These are phyloP conservation scores for Anguilla obscura DNA, from an alignment of 2,797 vertebrate species.

Conservation along the genomic window DNA sequence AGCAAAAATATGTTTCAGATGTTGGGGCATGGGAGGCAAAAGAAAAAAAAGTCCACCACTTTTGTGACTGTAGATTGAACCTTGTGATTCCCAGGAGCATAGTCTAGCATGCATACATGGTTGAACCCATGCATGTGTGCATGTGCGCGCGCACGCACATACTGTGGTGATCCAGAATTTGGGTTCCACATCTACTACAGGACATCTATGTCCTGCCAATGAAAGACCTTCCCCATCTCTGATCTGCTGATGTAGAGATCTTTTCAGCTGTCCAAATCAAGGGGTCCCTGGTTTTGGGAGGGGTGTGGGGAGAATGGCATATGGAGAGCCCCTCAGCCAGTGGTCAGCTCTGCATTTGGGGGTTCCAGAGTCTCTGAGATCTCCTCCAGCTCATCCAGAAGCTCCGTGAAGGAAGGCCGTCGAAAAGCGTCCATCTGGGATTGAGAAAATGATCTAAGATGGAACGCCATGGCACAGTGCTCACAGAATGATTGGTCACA, in stretches of 20 bases:
- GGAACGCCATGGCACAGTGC: background rate
- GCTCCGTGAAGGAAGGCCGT: conserved; percentile 79
- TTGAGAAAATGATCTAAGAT: background rate
- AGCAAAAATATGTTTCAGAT: background rate
- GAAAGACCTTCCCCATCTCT: conserved; percentile 25
- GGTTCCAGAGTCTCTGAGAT: conserved; percentile 72
- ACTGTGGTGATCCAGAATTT: background rate
- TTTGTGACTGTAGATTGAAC: background rate
- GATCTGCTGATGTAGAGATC: background rate
- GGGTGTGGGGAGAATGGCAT: background rate
- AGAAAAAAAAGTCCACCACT: background rate
- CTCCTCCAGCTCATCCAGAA: conserved; percentile 81
- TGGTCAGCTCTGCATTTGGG: conserved; percentile 55
- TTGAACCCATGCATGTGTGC: background rate
- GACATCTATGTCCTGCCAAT: background rate
- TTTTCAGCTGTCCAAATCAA: background rate
- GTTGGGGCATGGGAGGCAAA: background rate
- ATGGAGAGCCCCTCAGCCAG: conserved; percentile 56
- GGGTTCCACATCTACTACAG: background rate
- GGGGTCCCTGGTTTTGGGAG: background rate
- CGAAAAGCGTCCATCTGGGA: conserved; percentile 83
- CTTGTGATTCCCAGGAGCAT: background rate
- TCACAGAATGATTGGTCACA: background rate
- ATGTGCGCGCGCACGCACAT: background rate
- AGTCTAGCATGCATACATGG: background rate